Percentiles rank a stretch among this genome's conserved stretches.
phyloP scores from a whole-genome alignment of 2,113 vertebrate genomes.

The Erythrocercus mccallii region DNA sequence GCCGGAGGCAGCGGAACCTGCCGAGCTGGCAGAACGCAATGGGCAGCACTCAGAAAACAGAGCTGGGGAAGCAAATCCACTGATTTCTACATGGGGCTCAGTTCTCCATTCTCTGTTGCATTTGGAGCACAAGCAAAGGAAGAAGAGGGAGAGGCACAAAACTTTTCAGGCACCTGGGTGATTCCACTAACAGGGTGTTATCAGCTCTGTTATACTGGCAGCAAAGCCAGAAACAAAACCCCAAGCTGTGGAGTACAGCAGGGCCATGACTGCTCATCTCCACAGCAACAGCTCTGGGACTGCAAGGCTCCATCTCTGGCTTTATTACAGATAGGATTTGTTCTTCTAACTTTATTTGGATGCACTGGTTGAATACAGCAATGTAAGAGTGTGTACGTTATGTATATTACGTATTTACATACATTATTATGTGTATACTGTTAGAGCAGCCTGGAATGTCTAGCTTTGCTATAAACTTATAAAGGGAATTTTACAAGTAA shows the following conservation, averaged over 20 bases:
- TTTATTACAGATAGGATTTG: not conserved
- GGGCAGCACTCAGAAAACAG: not conserved
- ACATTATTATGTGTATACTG: not conserved
- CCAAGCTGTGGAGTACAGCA: rapidly evolving
- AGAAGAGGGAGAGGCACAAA: not conserved
- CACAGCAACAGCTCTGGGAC: not conserved
- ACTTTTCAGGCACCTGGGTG: not conserved
- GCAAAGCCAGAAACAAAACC: not conserved
- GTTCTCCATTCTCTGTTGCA: not conserved
- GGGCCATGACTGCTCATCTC: not conserved
- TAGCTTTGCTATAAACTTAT: not conserved
- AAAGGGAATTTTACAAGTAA: not conserved
- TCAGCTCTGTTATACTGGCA: not conserved
- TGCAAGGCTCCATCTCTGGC: not conserved
- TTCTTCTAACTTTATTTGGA: not conserved
- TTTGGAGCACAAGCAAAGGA: not conserved
- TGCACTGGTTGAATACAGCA: not conserved
- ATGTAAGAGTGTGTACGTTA: rapidly evolving
- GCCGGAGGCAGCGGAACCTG: not conserved
- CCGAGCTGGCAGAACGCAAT: slow-evolving; percentile 10
- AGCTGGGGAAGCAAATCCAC: not conserved
- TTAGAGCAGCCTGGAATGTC: not conserved
- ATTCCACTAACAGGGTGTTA: not conserved
- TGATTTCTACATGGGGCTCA: not conserved
- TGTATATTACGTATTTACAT: not conserved